These are phyloP conservation scores for Drosophila hydei DNA, from an alignment of 1,140 invertebrate species.

Conservation along the genomic window DNA sequence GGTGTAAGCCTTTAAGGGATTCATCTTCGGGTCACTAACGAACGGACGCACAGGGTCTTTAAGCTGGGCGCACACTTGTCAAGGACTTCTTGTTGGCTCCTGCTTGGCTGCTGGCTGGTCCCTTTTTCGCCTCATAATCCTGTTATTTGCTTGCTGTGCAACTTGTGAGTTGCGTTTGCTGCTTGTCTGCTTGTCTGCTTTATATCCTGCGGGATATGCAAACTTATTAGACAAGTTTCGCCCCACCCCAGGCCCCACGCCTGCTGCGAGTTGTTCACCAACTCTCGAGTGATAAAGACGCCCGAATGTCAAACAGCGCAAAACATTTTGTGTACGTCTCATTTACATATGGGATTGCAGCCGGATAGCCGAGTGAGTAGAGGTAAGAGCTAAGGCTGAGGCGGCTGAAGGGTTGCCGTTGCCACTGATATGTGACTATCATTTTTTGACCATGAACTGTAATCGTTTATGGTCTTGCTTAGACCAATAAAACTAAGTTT, in stretches of 20 bases:
- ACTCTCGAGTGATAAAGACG: slow-evolving; percentile 65
- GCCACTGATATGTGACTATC: slow-evolving; percentile 15
- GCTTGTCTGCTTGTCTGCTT: slow-evolving; percentile 45
- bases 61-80: slow-evolving; percentile 56
- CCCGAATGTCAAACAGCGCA: slow-evolving; percentile 40
- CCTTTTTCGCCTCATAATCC: slow-evolving; percentile 58
- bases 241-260: slow-evolving; percentile 15
- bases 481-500: background rate
- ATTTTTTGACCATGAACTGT: slow-evolving; percentile 9
- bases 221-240: slow-evolving; percentile 71
- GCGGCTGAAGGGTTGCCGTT: slow-evolving; percentile 8
- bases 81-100: slow-evolving; percentile 8
- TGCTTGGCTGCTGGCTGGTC: slow-evolving; percentile 13
- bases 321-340: slow-evolving; percentile 50
- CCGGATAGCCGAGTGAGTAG: background rate
- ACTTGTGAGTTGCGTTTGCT: slow-evolving; percentile 46
- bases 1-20: slow-evolving; percentile 60
- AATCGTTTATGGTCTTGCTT: slow-evolving; percentile 11
- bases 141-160: slow-evolving; percentile 58
- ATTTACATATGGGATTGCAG: slow-evolving; percentile 60
- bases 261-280: slow-evolving; percentile 29
- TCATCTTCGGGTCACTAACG: slow-evolving; percentile 57
- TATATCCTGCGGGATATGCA: slow-evolving; percentile 75
- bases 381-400: slow-evolving; percentile 34
- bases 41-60: slow-evolving; percentile 8